Conservation (phyloP, 2,888 invertebrate species). For the Agrenia bidenticulata region DNA sequence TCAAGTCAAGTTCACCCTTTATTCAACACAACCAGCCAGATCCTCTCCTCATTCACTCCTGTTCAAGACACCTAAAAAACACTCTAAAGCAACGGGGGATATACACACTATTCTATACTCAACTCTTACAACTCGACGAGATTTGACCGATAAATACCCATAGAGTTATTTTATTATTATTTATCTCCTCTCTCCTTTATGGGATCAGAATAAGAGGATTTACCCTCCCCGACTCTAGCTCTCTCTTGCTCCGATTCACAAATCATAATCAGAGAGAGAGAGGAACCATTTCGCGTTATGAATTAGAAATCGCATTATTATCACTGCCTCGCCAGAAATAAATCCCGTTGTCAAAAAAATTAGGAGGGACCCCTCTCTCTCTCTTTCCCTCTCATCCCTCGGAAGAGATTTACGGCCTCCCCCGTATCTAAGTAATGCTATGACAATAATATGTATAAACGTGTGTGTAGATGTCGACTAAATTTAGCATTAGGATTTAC, state of each 20-base stretch:
- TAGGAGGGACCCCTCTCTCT: conserved; percentile 5
- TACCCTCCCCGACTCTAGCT: no score
- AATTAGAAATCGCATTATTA: conserved; percentile 13
- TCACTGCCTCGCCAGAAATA: conserved; percentile 4
- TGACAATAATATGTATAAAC: no score
- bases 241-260: neutral
- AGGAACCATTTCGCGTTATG: conserved; percentile 1
- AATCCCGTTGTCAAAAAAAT: conserved; percentile 21
- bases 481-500: conserved; percentile 18
- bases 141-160: conserved; percentile 6
- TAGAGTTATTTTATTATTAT: neutral
- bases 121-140: neutral
- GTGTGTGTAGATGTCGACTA: neutral
- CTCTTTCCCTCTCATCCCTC: neutral
- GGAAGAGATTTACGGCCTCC: neutral
- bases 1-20: conserved; percentile 8
- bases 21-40: neutral
- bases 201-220: no score
- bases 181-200: no score
- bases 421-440: no score
- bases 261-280: neutral
- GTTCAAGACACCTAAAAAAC: no score
- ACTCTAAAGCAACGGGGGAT: no score
- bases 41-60: no score
- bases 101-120: no score